Evolutionary conservation across 2,113 vertebrate genomes (phyloP).

Genomic region (Larimichthys polyactis): DNA sequence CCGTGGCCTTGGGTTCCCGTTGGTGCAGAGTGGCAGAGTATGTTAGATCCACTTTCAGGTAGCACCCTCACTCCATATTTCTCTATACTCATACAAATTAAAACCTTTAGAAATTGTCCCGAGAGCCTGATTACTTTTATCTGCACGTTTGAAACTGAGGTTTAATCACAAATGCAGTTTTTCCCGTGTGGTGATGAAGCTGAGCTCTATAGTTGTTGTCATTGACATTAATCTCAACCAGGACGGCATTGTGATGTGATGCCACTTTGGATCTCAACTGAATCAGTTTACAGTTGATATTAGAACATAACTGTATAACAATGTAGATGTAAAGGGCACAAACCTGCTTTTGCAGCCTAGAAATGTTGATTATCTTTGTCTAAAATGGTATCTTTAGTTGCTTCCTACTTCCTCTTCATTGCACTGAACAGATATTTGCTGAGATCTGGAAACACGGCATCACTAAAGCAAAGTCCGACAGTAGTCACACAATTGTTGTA

Average conservation of each 20-base stretch:
- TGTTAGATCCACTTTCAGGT: constrained; percentile 7
- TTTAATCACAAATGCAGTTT: not conserved
- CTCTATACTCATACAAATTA: constrained; percentile 1
- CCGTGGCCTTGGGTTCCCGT: constrained; percentile 54
- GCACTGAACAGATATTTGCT: not conserved
- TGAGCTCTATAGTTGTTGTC: not conserved
- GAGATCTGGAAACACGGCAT: not conserved
- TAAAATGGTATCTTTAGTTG: not conserved
- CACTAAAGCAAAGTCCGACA: not conserved
- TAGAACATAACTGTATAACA: no score
- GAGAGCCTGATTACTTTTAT: constrained; percentile 7
- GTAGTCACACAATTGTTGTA: not conserved
- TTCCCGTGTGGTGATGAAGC: constrained; percentile 1
- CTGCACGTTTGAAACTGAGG: not conserved
- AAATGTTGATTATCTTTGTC: not conserved
- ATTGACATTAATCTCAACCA: not conserved
- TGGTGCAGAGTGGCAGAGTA: constrained; percentile 10
- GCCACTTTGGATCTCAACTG: not conserved
- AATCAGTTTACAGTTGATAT: not conserved
- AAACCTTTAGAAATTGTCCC: not conserved
- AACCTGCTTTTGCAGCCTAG: not conserved
- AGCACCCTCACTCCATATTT: not conserved
- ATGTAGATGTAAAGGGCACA: not conserved
- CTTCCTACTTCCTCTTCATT: no score
- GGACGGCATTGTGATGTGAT: constrained; percentile 1